phyloP scores from a whole-genome alignment of 2,797 vertebrate species.

The Rhinatrema bivittatum region DNA sequence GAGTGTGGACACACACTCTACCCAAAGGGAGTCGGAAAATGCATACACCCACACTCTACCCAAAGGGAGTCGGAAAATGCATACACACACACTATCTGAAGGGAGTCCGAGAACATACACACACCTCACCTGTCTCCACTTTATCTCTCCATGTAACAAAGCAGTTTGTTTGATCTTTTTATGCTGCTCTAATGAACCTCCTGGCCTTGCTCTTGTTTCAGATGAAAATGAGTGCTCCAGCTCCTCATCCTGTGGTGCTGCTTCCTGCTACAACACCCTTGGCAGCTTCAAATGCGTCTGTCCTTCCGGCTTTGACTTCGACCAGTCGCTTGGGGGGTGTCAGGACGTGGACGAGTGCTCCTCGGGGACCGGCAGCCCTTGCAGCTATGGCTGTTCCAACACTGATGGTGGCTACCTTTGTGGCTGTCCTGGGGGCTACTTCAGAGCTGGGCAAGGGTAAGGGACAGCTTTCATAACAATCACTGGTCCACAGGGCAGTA shows the following conservation, averaged over 20 bases:
- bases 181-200: too few relatives aligned
- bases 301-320: slow-evolving; percentile 70
- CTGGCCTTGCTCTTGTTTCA: slow-evolving; percentile 16
- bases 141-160: too few relatives aligned
- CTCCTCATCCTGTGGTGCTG: slow-evolving; percentile 55
- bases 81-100: too few relatives aligned
- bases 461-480: not conserved
- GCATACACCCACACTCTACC: too few relatives aligned
- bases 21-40: too few relatives aligned
- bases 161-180: too few relatives aligned
- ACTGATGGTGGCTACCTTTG: slow-evolving; percentile 73
- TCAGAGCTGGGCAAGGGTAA: slow-evolving; percentile 86
- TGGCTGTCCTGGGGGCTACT: slow-evolving; percentile 77
- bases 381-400: slow-evolving; percentile 75
- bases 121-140: too few relatives aligned
- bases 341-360: slow-evolving; percentile 73
- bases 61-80: too few relatives aligned
- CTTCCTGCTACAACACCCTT: slow-evolving; percentile 75
- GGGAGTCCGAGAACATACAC: too few relatives aligned
- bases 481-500: too few relatives aligned
- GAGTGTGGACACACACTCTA: too few relatives aligned
- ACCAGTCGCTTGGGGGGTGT: slow-evolving; percentile 57
- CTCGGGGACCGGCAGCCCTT: slow-evolving; percentile 43
- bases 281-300: slow-evolving; percentile 75
- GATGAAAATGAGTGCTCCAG: slow-evolving; percentile 73